Evolutionary conservation across 64 coral and sea anemone species (phyloP).

Genomic region (Platygyra sinensis): DNA sequence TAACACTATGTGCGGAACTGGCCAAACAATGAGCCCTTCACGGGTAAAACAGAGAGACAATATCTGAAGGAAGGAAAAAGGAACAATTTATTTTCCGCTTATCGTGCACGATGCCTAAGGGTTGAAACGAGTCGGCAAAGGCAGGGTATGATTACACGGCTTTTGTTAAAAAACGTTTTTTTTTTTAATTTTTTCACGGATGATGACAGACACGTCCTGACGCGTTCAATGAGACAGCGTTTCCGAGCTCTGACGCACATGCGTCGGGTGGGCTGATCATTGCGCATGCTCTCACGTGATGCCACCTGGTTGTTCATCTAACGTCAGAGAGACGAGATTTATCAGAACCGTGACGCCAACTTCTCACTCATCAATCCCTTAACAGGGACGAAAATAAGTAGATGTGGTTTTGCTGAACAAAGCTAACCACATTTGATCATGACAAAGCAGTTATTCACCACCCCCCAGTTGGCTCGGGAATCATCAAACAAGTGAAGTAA

Average conservation of each 20-base stretch:
- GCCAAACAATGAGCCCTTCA: conserved; percentile 2
- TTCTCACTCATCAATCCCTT: neutral
- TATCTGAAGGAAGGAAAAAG: neutral
- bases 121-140: neutral
- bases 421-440: conserved; percentile 3
- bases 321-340: neutral
- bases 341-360: neutral
- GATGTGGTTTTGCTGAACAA: neutral
- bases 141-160: neutral
- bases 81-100: conserved; percentile 19
- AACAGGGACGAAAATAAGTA: neutral
- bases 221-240: neutral
- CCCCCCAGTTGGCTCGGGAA: neutral
- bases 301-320: neutral
- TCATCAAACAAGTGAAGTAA: conserved; percentile 11
- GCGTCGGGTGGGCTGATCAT: neutral
- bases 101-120: conserved; percentile 3
- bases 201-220: neutral
- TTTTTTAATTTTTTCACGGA: neutral
- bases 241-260: neutral
- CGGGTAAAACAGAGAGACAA: neutral
- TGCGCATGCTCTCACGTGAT: neutral
- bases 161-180: neutral
- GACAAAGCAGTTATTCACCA: neutral
- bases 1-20: conserved; percentile 20